Evolutionary conservation across 1,140 invertebrate genomes (phyloP).

Genomic region (Hyles vespertilio): DNA sequence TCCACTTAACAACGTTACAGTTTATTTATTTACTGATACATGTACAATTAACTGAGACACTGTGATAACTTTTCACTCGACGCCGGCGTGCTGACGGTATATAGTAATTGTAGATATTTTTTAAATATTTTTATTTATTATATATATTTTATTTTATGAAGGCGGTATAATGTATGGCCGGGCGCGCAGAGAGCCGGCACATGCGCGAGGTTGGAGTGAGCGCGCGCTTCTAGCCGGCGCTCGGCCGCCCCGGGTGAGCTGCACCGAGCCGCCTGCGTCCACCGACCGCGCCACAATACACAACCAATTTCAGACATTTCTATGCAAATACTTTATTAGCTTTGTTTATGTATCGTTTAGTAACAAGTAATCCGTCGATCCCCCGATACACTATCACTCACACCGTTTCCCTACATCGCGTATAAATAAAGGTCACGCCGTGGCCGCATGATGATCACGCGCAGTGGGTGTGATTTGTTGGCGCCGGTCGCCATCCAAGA

Average conservation of each 20-base stretch:
- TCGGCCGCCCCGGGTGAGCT: constrained; percentile 11
- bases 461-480: constrained; percentile 39
- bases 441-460: constrained; percentile 50
- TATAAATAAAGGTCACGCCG: constrained; percentile 44
- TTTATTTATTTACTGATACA: constrained; percentile 40
- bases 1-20: constrained; percentile 32
- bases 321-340: constrained; percentile 35
- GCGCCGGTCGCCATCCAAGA: constrained; percentile 37
- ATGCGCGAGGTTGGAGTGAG: constrained; percentile 52
- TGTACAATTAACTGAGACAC: constrained; percentile 44
- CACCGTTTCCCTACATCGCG: constrained; percentile 18
- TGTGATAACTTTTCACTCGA: constrained; percentile 47
- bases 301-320: constrained; percentile 48
- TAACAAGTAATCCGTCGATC: constrained; percentile 43
- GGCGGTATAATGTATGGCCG: constrained; percentile 35
- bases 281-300: constrained; percentile 25
- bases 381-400: constrained; percentile 36
- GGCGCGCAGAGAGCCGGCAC: constrained; percentile 44
- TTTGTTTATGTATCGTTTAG: constrained; percentile 41
- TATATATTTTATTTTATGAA: constrained; percentile 19
- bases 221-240: constrained; percentile 18
- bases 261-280: constrained; percentile 2
- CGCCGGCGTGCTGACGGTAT: constrained; percentile 28
- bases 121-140: constrained; percentile 18
- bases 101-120: neutral